Evolutionary conservation across 1,140 invertebrate genomes (phyloP).

Genomic region (Papilio helenus): DNA sequence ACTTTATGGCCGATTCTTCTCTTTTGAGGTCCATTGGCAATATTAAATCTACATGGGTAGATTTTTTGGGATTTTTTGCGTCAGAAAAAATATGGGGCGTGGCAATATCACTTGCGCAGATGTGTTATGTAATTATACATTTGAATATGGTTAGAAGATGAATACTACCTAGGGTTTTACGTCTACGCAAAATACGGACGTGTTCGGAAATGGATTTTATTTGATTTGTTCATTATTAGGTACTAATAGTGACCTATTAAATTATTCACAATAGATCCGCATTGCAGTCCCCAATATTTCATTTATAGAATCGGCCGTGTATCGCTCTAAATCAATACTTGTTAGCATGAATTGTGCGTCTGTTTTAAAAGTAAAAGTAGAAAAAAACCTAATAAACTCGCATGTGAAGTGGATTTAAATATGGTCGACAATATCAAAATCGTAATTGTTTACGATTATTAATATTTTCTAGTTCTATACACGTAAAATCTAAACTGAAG

Average conservation of each 20-base stretch:
- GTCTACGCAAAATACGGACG: not conserved
- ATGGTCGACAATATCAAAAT: not conserved
- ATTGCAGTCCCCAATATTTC: conserved; percentile 12
- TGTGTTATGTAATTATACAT: too few species aligned
- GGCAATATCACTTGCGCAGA: not conserved
- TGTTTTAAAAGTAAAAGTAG: not conserved
- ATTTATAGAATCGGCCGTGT: not conserved
- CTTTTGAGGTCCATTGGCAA: too few species aligned
- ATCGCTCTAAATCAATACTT: not conserved
- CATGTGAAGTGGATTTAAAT: not conserved
- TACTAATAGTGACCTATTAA: not conserved
- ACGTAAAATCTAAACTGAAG: not conserved
- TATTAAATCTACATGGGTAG: too few species aligned
- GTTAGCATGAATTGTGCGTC: not conserved
- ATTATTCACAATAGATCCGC: conserved; percentile 2
- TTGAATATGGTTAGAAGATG: not conserved
- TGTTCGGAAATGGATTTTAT: too few species aligned
- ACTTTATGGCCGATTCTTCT: too few species aligned
- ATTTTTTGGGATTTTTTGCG: not conserved
- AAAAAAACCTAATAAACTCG: not conserved
- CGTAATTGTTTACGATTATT: not conserved
- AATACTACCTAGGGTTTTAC: not conserved
- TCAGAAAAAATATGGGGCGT: not conserved
- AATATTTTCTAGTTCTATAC: not conserved
- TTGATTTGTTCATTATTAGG: too few species aligned